phyloP scores from a whole-genome alignment of 2,888 invertebrate species.

The Apamea sordens region DNA sequence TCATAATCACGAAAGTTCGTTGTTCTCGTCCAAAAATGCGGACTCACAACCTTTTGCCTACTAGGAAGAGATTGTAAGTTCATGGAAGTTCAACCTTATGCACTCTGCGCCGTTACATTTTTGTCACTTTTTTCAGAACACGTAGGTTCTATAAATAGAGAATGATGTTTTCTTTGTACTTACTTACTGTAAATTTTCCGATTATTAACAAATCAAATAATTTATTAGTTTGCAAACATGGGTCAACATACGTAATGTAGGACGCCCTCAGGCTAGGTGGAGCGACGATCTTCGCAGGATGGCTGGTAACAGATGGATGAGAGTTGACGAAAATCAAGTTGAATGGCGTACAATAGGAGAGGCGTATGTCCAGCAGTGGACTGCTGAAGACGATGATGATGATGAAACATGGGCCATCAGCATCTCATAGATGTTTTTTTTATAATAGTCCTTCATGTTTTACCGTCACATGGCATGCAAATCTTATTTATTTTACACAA shows the following conservation, averaged over 20 bases:
- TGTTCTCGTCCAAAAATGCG: conserved; percentile 56
- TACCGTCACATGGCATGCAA: no score
- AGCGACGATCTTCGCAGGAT: no score
- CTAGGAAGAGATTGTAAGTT: conserved; percentile 82
- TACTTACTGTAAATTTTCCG: neutral
- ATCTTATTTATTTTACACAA: no score
- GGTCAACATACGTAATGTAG: no score
- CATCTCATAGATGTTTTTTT: neutral
- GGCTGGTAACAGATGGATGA: no score
- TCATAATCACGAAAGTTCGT: conserved; percentile 49
- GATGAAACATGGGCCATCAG: neutral
- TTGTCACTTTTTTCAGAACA: conserved; percentile 27
- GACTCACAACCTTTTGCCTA: conserved; percentile 65
- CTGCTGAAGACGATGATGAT: no score
- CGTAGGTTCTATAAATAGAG: conserved; percentile 45
- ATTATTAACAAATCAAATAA: neutral
- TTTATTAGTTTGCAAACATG: neutral
- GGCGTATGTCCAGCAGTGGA: no score
- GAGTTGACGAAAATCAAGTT: no score
- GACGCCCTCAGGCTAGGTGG: no score
- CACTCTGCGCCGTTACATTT: conserved; percentile 35
- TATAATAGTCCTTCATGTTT: no score
- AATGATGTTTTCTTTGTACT: neutral
- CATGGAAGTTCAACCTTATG: conserved; percentile 74
- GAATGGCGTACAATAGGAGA: no score